These are phyloP conservation scores for Gasterosteus nipponicus DNA, from an alignment of 2,113 vertebrate genomes.

Conservation along the genomic window DNA sequence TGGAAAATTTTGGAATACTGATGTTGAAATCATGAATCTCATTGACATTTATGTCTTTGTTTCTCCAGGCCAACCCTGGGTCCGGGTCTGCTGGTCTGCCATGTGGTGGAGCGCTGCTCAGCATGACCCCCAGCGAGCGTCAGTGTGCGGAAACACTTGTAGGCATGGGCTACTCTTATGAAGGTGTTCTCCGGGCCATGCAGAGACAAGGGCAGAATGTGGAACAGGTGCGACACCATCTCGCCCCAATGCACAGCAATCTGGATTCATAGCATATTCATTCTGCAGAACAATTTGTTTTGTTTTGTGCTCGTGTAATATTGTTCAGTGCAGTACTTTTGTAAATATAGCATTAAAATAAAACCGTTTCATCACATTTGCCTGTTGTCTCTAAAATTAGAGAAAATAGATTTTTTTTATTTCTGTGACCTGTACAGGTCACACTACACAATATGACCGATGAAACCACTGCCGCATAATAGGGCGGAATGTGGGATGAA, in stretches of 20 bases:
- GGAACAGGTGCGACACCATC: conserved; percentile 86
- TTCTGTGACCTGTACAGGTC: conserved; percentile 8
- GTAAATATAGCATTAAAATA: conserved; percentile 28
- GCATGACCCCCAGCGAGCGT: conserved; percentile 87
- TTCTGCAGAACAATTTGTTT: neutral
- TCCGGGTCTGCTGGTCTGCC: conserved; percentile 58
- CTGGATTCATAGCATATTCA: conserved; percentile 24
- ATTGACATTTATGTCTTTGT: neutral
- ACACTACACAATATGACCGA: neutral
- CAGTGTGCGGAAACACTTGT: conserved; percentile 92
- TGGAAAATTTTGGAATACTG: neutral
- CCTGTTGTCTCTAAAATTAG: conserved; percentile 16
- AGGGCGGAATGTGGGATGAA: neutral
- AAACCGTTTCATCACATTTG: conserved; percentile 19
- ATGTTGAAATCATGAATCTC: neutral
- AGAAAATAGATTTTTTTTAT: neutral
- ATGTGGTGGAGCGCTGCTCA: conserved; percentile 76
- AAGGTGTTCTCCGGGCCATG: conserved; percentile 93
- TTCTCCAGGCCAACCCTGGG: conserved; percentile 57
- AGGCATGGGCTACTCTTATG: conserved; percentile 94
- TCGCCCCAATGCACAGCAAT: conserved; percentile 19
- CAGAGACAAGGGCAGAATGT: conserved; percentile 95
- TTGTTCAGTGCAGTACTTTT: neutral
- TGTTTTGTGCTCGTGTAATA: conserved; percentile 7
- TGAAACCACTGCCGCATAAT: neutral